Percentiles rank a stretch among this genome's conserved stretches.
Evolutionary conservation across 2,888 invertebrate species (phyloP).

Genomic region (Eurytoma californica): DNA sequence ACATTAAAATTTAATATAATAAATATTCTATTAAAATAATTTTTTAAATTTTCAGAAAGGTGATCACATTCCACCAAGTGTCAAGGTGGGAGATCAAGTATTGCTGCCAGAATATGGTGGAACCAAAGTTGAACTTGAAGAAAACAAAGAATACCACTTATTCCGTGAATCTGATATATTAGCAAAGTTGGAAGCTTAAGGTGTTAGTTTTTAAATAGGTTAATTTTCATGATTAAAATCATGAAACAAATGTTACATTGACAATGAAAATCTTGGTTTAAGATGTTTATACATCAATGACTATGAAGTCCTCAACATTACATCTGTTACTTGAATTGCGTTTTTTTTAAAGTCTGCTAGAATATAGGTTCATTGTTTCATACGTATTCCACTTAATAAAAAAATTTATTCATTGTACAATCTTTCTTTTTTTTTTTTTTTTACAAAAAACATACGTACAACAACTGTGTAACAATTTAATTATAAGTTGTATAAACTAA

Average conservation of each 20-base stretch:
- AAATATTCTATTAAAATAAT: constrained; percentile 2
- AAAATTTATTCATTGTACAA: constrained; percentile 61
- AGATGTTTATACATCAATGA: constrained; percentile 17
- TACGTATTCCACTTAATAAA: constrained; percentile 66
- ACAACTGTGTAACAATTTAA: constrained; percentile 4
- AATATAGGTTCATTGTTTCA: constrained; percentile 65
- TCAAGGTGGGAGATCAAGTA: constrained; percentile 95
- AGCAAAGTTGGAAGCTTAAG: constrained; percentile 85
- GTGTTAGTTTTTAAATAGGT: constrained; percentile 54
- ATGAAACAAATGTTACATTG: constrained; percentile 38
- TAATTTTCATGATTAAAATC: constrained; percentile 30
- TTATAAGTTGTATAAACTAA: constrained; percentile 8
- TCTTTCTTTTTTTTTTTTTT: constrained; percentile 46
- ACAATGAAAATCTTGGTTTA: constrained; percentile 33
- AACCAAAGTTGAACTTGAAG: constrained; percentile 92
- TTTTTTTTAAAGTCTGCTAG: constrained; percentile 62
- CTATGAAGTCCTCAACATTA: constrained; percentile 6
- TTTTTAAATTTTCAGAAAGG: constrained; percentile 81
- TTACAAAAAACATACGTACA: neutral
- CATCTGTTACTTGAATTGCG: constrained; percentile 57
- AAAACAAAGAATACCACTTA: constrained; percentile 93
- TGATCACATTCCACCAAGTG: constrained; percentile 84
- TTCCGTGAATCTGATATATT: constrained; percentile 97
- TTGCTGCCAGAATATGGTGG: constrained; percentile 99
- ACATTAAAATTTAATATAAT: neutral